Evolutionary conservation across 2,888 invertebrate species (phyloP), one percentile per base, ranked within the genome.

Genomic region (Ellobium chinense): DNA sequence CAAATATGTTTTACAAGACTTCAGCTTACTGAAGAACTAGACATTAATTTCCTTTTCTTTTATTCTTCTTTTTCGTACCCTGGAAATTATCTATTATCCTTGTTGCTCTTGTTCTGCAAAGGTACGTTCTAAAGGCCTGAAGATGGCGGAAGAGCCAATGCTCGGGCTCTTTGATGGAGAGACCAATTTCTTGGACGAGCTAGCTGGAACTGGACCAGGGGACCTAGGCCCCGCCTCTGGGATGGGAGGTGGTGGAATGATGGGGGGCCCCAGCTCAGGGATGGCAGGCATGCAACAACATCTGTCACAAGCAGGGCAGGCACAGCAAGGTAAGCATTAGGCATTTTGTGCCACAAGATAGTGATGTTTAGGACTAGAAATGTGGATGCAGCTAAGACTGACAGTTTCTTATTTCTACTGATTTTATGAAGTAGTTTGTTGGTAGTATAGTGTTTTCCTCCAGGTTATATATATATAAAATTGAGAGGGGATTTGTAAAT

Each of bases 131-230:
- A n/a, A 56, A 36, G 72, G 75, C 81, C 69, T 79, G 18, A 81
- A 27, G 37, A 90, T 90, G 89, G 88, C 88, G 29, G 89, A 90
- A 76, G 87, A 88, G 82, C 85, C 87, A n/a, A 88, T 89, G 86
- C 86, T 88, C 0, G 88, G 88, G 65, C 86, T 90, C 80, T 89
- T 90, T 85, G 90, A 89, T 73, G 83, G 86, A 54, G 90, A 90
- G 72, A 81, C 87, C 24, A 86, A 87, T 66, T 90, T 90, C 82
- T 81, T 91, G 79, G 89, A 89, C 83, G 91, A 91, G 74, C 84
- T 91, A 76, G 85, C 89, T 1, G 84, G 83, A 37, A 24, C 86
- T 4, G 85, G 82, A n/a, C 73, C 70, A 18, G 65, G 76, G 5
- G 81, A 78, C 21, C n/a, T 83, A 56, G 82, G 80, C 5, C 58